Percentiles rank a stretch among this genome's conserved stretches.
These are phyloP conservation scores for Cyprinus carpio DNA, from an alignment of 2,113 vertebrate species.

Conservation along the genomic window DNA sequence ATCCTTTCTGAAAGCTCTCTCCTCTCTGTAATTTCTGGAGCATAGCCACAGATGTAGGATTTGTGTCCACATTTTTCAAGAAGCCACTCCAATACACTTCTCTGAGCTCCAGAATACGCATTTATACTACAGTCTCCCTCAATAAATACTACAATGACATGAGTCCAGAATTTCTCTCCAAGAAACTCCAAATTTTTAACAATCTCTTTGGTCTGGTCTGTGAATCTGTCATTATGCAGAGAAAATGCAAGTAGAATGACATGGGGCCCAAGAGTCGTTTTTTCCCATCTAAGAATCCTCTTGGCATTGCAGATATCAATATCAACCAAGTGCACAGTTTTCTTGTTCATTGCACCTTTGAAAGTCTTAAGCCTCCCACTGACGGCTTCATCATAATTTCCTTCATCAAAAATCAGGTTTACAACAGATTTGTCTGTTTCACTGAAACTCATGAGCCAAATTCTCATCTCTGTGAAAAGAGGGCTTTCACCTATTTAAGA, in stretches of 20 bases:
- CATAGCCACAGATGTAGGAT: not conserved
- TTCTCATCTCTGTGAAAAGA: not conserved
- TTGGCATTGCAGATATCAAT: slow-evolving; percentile 14
- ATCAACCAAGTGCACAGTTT: not conserved
- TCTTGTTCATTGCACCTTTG: not conserved
- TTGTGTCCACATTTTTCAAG: slow-evolving; percentile 7
- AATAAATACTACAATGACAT: slow-evolving; percentile 19
- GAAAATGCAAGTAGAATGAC: not conserved
- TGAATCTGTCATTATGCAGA: not conserved
- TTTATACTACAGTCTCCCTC: not conserved
- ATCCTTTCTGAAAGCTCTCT: not conserved
- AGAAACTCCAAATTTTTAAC: slow-evolving; percentile 7
- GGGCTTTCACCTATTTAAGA: slow-evolving; percentile 7
- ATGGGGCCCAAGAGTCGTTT: slow-evolving; percentile 10
- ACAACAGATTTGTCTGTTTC: not conserved
- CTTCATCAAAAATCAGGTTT: not conserved
- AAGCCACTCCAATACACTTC: slow-evolving; percentile 6
- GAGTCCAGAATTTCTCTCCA: slow-evolving; percentile 31
- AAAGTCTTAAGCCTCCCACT: not conserved
- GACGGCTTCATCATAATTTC: not conserved
- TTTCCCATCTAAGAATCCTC: slow-evolving; percentile 9
- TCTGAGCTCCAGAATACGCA: not conserved
- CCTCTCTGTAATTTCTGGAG: not conserved
- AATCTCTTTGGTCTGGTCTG: not conserved
- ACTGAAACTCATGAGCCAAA: slow-evolving; percentile 27